phyloP scores from a whole-genome alignment of 2,888 invertebrate genomes.

The Conus canariensis region DNA sequence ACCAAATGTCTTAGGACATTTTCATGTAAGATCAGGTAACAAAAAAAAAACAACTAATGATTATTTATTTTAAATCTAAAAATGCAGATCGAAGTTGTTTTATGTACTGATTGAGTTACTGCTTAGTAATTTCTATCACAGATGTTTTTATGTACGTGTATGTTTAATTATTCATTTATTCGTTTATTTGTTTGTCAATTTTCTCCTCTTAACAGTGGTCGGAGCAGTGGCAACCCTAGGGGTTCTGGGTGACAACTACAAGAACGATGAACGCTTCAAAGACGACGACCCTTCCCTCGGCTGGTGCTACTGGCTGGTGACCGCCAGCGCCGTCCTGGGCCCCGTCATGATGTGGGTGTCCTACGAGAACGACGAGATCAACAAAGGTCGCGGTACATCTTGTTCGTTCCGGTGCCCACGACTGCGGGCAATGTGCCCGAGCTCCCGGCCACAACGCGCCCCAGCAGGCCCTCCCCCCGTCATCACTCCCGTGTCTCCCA shows the following conservation, averaged over 20 bases:
- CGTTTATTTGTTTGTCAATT: no score
- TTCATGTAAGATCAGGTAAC: no score
- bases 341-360: neutral
- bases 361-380: neutral
- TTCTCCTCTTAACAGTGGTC: neutral
- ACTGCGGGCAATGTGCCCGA: neutral
- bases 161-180: no score
- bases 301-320: constrained; percentile 21
- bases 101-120: no score
- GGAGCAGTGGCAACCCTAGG: neutral
- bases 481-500: neutral
- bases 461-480: neutral
- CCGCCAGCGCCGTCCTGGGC: neutral
- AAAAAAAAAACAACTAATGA: no score
- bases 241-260: neutral
- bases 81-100: no score
- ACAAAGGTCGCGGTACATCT: neutral
- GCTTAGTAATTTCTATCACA: no score
- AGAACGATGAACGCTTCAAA: neutral
- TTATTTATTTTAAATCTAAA: no score
- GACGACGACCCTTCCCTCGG: neutral
- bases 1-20: no score
- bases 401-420: no score
- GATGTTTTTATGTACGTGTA: no score
- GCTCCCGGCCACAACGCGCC: neutral